phyloP scores from a whole-genome alignment of 2,888 invertebrate species.

The Pandemis heparana region DNA sequence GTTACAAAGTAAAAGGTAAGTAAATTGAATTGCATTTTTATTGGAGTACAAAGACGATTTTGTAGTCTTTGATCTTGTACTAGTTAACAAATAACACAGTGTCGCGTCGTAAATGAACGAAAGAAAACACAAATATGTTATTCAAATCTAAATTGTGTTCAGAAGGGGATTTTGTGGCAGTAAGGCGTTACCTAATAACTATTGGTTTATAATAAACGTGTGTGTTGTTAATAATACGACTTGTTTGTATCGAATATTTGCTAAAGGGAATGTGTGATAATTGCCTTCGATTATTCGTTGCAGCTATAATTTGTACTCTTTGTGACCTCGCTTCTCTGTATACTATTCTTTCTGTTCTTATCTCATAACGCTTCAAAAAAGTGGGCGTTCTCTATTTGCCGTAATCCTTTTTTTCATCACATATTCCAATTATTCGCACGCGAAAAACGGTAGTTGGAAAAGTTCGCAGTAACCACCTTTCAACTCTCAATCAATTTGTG shows the following conservation, averaged over 20 bases:
- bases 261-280: too few species aligned
- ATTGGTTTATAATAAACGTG: neutral
- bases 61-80: slow-evolving; percentile 1
- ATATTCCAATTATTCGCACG: slow-evolving; percentile 19
- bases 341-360: too few species aligned
- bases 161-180: neutral
- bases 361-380: too few species aligned
- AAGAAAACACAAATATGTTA: slow-evolving; percentile 6
- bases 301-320: too few species aligned
- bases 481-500: slow-evolving; percentile 59
- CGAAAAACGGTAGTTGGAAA: slow-evolving; percentile 43
- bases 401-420: neutral
- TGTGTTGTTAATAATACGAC: neutral
- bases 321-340: too few species aligned
- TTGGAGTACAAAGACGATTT: neutral
- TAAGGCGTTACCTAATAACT: neutral
- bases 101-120: neutral
- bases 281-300: too few species aligned
- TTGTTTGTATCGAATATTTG: neutral
- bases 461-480: slow-evolving; percentile 58
- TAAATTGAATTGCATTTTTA: slow-evolving; percentile 10
- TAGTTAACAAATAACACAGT: slow-evolving; percentile 1
- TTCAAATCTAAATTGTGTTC: neutral
- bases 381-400: too few species aligned
- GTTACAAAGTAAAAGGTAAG: slow-evolving; percentile 13